Base-by-base conservation (phyloP, 2,888 invertebrate genomes). In the Nephrotoma flavescens region DNA sequence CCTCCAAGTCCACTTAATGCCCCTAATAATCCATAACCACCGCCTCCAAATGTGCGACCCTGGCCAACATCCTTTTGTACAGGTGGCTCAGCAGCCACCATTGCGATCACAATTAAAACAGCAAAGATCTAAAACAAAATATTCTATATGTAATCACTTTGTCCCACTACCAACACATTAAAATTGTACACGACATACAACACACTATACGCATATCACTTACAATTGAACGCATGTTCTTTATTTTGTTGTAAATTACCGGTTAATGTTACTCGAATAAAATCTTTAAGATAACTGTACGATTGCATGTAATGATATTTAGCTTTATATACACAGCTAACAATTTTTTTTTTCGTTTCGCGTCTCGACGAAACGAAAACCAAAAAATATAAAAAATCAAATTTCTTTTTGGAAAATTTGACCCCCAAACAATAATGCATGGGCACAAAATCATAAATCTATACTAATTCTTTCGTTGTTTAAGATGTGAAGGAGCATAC, bases 11-110 rank as follows among this genome's bases (percentile, higher is more conserved):
- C 52, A 9, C 71, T 31, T 31, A 71, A 71, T 12, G 12, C 47
- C 5, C 86, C 84, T 57, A 84, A 87, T 19, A 86, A 86, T 2
- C 86, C 86, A 41, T 44, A 45, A 41, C 84, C 86, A 9, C 85
- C 86, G 6, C 41, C 19, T 86, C 86, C 87, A 86, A 84, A 84
- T 42, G 84, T 42, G 0, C 42, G 41, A 15, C 84, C 84, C 9
- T 84, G 6, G 3, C 42, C 84, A 41, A 15, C 84, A 42, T 84
- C 84, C 7, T 84, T 84, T 84, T 84, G 84, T 84, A 84, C 84
- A 7, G 84, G 84, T 42, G 84, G 84, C 6, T 84, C 84, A n/a
- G 84, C 84, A 42, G 9, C 41, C 41, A 42, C 42, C 6, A 41
- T 2, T 42, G 42, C 84, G 9, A 84, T 42, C 84, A 84, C 84